Base-by-base conservation (phyloP, 2,113 vertebrate species). In the Nesogale talazaci region DNA sequence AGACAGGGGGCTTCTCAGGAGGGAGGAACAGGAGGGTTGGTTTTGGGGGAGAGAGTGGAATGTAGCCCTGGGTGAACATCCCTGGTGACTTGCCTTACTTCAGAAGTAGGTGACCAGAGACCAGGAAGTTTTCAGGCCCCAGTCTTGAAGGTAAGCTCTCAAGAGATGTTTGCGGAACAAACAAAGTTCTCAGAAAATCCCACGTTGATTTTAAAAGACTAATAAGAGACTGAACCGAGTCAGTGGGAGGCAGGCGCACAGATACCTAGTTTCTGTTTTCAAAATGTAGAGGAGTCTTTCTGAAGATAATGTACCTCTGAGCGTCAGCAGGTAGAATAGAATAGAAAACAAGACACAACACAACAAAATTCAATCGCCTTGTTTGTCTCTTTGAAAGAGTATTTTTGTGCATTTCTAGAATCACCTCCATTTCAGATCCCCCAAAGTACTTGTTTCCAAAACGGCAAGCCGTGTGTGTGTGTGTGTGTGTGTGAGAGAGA, bases 291-390 rank as follows among this genome's bases (percentile, higher is more conserved):
- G 27, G 23, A 4, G 16, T 72, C 40, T 72, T 85, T 75, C 76
- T 59, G 76, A 89, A 90, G 56, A 61, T 20, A 83, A 86, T 34
- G 69, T 15, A 90, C 29, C 15, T 65, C 72, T 67, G 36, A 90
- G 25, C 23, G 83, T 87, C 61, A 94, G 46, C 70, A 85, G 5
- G 38, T 69, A 85, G 69, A 94, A 84, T n/a, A n/a, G n/a, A n/a
- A n/a, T n/a, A n/a, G n/a, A n/a, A n/a, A n/a, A n/a, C n/a, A 81
- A 79, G 74, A 81, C 69, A 52, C 46, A 52, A 52, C 46, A 52
- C 46, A 52, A 52, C 5, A 52, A 6, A 52, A 46, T 10, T 12
- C 46, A 52, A 52, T 52, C 46, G 10, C 46, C 46, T 52, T 11
- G 46, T 12, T 52, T n/a, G 3, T n/a, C 52, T 93, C 80, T 94